Evolutionary conservation across 2,113 vertebrate species (phyloP), one percentile per base, ranked within the genome.

Genomic region (Ictalurus punctatus): DNA sequence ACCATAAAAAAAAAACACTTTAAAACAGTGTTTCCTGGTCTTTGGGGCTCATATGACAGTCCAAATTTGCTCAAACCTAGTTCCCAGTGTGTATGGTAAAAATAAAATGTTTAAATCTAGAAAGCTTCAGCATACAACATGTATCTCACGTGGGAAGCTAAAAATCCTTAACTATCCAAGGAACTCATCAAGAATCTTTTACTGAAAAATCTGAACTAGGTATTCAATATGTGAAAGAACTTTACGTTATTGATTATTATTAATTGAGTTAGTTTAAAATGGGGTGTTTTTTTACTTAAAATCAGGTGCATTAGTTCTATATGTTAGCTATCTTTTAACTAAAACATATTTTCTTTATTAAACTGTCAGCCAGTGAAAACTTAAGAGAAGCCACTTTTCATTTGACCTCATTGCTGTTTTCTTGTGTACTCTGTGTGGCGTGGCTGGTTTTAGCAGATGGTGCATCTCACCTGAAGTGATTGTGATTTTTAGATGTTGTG

Each of bases 401-500:
- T 86, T 91, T 85, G 81, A 84, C 90, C 88, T 91, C 86, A 76
- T 84, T 82, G 21, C 37, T 86, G 58, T 84, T 84, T 88, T 90
- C 65, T 84, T 91, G 52, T 89, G 83, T 86, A 85, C 65, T 67
- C 82, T 76, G 86, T 84, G 67, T 88, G 86, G 86, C 87, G 80
- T 69, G 40, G 87, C 69, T 89, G 87, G 81, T 92, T 90, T 88
- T 87, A 88, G 90, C 89, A 90, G 91, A 90, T 87, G 88, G 84
- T 90, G 85, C 89, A 91, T 87, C 85, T 89, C 76, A 78, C 87
- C 89, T 56, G 89, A 87, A 89, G 91, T 94, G 92, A 92, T 94
- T 94, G 93, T 92, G 89, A 91, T 91, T 89, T 92, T 92, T 92
- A 92, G 92, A 94, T 90, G 89, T 92, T 89, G 84, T 93, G 89